phyloP scores from a whole-genome alignment of 2,113 vertebrate genomes.

The Hystrix cristata region DNA sequence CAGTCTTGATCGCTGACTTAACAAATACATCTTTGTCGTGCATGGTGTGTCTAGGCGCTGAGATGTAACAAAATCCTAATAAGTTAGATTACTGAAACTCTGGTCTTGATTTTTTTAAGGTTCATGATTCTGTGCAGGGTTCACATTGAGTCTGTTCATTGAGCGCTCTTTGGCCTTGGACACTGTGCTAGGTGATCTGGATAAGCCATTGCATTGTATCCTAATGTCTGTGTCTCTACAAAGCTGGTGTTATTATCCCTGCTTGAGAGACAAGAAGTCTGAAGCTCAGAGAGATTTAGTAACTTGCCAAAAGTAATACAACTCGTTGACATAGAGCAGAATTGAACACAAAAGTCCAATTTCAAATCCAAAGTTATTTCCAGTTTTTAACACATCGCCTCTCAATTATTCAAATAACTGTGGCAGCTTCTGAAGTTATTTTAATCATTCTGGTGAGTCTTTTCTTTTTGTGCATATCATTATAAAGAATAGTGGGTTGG shows the following conservation, averaged over 20 bases:
- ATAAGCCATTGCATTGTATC: not conserved
- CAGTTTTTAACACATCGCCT: not conserved
- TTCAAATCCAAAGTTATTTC: constrained; percentile 32
- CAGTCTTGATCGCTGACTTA: constrained; percentile 1
- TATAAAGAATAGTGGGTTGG: not conserved
- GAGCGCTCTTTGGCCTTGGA: not conserved
- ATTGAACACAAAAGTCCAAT: not conserved
- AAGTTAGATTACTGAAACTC: not conserved
- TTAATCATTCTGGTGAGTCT: constrained; percentile 5
- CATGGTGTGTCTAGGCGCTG: not conserved
- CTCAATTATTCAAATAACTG: constrained; percentile 9
- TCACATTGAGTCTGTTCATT: not conserved
- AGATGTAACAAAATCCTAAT: not conserved
- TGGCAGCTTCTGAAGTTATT: constrained; percentile 54
- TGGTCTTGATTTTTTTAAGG: not conserved
- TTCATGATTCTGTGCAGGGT: not conserved
- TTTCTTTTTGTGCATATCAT: not conserved
- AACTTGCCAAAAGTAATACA: not conserved
- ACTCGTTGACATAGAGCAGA: not conserved
- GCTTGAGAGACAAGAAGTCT: not conserved
- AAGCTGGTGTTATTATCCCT: not conserved
- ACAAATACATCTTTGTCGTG: not conserved
- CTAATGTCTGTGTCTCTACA: not conserved
- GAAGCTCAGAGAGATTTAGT: not conserved
- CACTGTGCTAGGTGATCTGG: not conserved